phyloP scores from a whole-genome alignment of 2,888 invertebrate species.

The Halocaridina rubra region DNA sequence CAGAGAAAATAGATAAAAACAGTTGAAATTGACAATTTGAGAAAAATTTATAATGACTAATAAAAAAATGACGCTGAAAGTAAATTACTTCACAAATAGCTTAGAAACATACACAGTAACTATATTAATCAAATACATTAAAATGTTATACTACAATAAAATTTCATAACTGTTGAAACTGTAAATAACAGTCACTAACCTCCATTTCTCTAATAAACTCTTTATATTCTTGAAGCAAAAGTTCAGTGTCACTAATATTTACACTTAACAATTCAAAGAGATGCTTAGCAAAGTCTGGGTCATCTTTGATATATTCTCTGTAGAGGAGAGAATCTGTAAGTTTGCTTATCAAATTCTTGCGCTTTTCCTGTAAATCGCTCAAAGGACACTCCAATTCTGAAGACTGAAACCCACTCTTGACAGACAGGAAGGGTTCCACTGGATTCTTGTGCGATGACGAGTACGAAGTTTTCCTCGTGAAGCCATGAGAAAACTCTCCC shows the following conservation, averaged over 20 bases:
- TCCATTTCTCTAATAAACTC: background rate
- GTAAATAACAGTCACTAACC: too few relatives aligned
- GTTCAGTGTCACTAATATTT: background rate
- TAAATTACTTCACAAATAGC: too few relatives aligned
- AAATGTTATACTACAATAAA: too few relatives aligned
- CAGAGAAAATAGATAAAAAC: too few relatives aligned
- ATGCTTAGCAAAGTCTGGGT: background rate
- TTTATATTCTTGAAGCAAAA: background rate
- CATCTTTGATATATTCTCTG: background rate
- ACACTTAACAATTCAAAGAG: background rate
- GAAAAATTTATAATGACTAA: too few relatives aligned
- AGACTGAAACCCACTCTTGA: background rate
- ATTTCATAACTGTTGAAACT: too few relatives aligned
- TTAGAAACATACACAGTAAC: too few relatives aligned
- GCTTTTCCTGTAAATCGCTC: background rate
- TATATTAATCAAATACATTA: too few relatives aligned
- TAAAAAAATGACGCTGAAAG: too few relatives aligned
- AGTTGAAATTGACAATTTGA: too few relatives aligned
- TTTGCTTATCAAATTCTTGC: background rate
- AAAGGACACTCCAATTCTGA: background rate
- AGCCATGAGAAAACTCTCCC: background rate
- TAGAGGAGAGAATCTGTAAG: background rate
- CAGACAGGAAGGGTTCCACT: background rate
- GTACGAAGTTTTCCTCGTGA: background rate
- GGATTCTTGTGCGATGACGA: background rate